A percentile compares a stretch with the other conserved stretches of the same genome.
phyloP scores from a whole-genome alignment of 2,888 invertebrate genomes.

The Octodonta nipae region DNA sequence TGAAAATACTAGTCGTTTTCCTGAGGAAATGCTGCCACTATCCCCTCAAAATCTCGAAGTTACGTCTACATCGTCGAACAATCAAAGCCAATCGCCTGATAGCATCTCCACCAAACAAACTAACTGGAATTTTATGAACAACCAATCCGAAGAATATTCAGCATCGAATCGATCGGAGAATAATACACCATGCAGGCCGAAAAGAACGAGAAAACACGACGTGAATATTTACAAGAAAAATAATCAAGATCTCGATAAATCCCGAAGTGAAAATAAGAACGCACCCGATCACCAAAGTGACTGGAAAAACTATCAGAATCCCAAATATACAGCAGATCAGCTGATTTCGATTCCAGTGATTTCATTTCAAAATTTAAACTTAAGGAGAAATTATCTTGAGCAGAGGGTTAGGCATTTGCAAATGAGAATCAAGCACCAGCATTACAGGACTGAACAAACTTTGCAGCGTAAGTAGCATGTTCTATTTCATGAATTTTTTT shows the following conservation, averaged over 20 bases:
- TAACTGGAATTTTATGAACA: constrained; percentile 16
- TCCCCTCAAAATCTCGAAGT: background rate
- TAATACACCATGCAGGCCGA: constrained; percentile 29
- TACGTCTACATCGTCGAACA: constrained; percentile 3
- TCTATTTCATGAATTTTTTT: constrained; percentile 1
- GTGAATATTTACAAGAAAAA: constrained; percentile 28
- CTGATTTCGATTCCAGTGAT: constrained; percentile 25
- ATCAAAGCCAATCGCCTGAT: constrained; percentile 9
- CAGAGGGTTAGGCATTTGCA: constrained; percentile 49
- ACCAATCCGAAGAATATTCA: constrained; percentile 11
- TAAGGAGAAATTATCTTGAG: constrained; percentile 39
- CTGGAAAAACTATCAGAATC: constrained; percentile 7
- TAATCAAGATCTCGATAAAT: constrained; percentile 17
- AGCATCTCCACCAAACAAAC: constrained; percentile 16
- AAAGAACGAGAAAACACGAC: constrained; percentile 32
- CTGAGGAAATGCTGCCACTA: constrained; percentile 26
- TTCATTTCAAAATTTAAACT: constrained; percentile 29
- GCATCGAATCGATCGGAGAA: constrained; percentile 4
- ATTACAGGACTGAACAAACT: constrained; percentile 44
- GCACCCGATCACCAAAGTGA: constrained; percentile 6
- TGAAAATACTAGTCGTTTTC: constrained; percentile 27
- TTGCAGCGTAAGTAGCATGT: constrained; percentile 43
- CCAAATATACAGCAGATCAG: constrained; percentile 17
- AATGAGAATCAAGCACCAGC: constrained; percentile 48
- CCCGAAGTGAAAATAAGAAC: constrained; percentile 13